Evolutionary conservation across 2,888 invertebrate species (phyloP).

Genomic region (Syrphus vitripennis): DNA sequence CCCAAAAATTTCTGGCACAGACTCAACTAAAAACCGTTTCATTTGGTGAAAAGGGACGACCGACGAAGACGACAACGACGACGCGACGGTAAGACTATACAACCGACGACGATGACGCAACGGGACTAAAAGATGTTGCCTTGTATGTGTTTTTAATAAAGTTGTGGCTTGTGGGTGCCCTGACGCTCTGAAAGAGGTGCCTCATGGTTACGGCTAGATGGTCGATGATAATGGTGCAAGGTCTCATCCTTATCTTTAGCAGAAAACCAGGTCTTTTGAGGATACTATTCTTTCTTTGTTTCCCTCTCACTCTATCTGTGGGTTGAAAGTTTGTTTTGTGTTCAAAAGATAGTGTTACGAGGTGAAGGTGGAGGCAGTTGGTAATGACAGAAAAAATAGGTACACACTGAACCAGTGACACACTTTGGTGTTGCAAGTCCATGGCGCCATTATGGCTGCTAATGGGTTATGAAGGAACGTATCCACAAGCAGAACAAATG

Average conservation of each 20-base stretch:
- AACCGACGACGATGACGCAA: too few species aligned
- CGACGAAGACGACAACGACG: too few species aligned
- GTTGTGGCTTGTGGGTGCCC: slow-evolving; percentile 7
- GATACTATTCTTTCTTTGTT: slow-evolving; percentile 19
- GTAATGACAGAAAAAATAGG: slow-evolving; percentile 45
- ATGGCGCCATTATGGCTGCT: slow-evolving; percentile 42
- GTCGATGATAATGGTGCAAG: slow-evolving; percentile 64
- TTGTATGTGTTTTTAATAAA: slow-evolving; percentile 12
- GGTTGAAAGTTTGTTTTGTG: slow-evolving; percentile 21
- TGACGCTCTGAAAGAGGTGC: slow-evolving; percentile 16
- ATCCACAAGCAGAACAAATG: slow-evolving; percentile 1
- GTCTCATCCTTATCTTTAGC: slow-evolving; percentile 55
- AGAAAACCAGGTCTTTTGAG: slow-evolving; percentile 36
- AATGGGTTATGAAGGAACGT: slow-evolving; percentile 54
- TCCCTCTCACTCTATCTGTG: background rate
- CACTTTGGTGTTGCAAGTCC: slow-evolving; percentile 23
- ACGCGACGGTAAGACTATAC: too few species aligned
- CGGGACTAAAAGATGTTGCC: background rate
- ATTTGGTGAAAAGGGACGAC: background rate
- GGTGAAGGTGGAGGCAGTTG: slow-evolving; percentile 12
- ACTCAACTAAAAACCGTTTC: slow-evolving; percentile 15
- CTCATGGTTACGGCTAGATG: slow-evolving; percentile 20
- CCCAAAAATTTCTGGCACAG: slow-evolving; percentile 56
- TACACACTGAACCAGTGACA: slow-evolving; percentile 29
- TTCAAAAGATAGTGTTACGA: slow-evolving; percentile 21